Conservation (phyloP, 2,113 vertebrate species). For the Chionodraco myersi region DNA sequence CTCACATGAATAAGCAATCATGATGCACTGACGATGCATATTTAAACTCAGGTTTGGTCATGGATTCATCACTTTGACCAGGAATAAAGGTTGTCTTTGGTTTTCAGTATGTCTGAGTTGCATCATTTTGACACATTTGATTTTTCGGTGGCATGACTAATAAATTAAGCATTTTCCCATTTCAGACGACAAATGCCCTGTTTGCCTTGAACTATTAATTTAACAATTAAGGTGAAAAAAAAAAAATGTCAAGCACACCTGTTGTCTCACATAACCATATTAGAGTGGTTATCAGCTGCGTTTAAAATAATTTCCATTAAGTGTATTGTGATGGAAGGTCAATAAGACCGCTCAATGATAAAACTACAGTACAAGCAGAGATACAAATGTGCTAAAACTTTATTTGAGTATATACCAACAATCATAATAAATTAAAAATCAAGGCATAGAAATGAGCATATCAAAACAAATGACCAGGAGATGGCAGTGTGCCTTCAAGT, state of each 20-base stretch:
- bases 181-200: too few species aligned
- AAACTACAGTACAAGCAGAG: not conserved
- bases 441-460: slow-evolving; percentile 21
- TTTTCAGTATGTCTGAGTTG: slow-evolving; percentile 23
- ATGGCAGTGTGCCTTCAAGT: slow-evolving; percentile 53
- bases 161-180: not conserved
- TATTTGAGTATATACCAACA: slow-evolving; percentile 46
- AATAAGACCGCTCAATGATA: not conserved
- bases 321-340: not conserved
- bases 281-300: too few species aligned
- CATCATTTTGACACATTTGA: not conserved
- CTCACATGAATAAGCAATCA: slow-evolving; percentile 14
- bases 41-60: slow-evolving; percentile 49
- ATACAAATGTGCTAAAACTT: slow-evolving; percentile 16
- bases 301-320: too few species aligned
- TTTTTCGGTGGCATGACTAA: too few species aligned
- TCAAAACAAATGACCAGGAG: slow-evolving; percentile 38
- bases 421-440: slow-evolving; percentile 41
- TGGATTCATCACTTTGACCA: not conserved
- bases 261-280: too few species aligned
- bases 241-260: too few species aligned
- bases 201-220: too few species aligned
- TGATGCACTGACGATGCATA: slow-evolving; percentile 12
- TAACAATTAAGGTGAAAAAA: too few species aligned
- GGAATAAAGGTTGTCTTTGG: slow-evolving; percentile 49